phyloP scores from a whole-genome alignment of 2,113 vertebrate species.

The Gallinago jamesoni region DNA sequence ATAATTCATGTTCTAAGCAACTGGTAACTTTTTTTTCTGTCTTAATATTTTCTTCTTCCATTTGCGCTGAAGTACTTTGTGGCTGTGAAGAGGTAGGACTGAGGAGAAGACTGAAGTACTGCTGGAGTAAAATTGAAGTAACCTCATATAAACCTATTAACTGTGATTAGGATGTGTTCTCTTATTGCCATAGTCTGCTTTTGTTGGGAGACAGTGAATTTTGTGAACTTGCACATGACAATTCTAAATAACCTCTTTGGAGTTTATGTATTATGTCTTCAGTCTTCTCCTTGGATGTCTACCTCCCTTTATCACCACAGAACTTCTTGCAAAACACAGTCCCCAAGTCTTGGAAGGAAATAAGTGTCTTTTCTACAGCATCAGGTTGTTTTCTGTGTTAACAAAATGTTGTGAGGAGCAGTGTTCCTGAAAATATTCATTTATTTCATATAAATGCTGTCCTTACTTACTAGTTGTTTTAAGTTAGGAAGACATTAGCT shows the following conservation, averaged over 20 bases:
- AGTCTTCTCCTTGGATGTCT: not conserved
- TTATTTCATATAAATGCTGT: not conserved
- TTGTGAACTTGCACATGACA: not conserved
- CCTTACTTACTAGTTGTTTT: not conserved
- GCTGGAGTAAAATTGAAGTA: not conserved
- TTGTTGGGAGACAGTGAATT: not conserved
- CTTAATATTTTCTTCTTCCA: not conserved
- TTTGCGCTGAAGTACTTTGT: not conserved
- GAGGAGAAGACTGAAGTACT: not conserved
- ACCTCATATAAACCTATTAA: not conserved
- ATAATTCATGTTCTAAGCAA: not conserved
- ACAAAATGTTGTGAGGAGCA: not conserved
- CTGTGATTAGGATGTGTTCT: not conserved
- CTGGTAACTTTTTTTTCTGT: not conserved
- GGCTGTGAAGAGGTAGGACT: not conserved
- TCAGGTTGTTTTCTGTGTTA: not conserved
- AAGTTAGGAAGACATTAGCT: not conserved
- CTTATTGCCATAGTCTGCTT: rapidly evolving
- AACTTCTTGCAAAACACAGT: not conserved
- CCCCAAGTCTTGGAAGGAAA: not conserved
- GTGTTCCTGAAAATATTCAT: not conserved
- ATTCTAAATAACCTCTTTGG: not conserved
- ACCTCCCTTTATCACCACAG: not conserved
- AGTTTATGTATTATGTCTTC: not conserved
- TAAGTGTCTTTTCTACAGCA: not conserved